Base-by-base conservation (phyloP, 2,797 vertebrate genomes). In the Emydoidea blandingii region DNA sequence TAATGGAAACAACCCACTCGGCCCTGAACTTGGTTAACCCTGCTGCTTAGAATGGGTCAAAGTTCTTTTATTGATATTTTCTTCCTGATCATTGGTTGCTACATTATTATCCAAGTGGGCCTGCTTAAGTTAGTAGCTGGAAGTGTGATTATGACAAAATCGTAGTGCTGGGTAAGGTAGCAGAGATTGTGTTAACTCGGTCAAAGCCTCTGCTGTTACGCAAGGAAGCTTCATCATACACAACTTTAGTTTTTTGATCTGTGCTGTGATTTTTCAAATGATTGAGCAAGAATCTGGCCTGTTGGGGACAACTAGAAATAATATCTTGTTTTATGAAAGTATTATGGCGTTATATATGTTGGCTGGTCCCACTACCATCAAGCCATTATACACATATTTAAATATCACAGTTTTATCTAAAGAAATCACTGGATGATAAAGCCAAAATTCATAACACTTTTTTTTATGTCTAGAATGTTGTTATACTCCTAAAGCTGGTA, bases 61-160 rank as follows among this genome's bases (percentile, higher is more conserved):
- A 62, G 27, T 31, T 62, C 34, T n/a, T n/a, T 87, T 53, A 72
- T 86, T 14, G 62, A 2, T 81, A 89, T 21, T 86, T 89, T 91
- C 23, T 80, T 37, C 80, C 41, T 93, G 92, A 84, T 49, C 83
- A 80, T 59, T 44, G 10, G 78, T 72, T 41, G 72, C 14, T 23
- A 25, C 37, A 44, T 41, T 74, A 23, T 3, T 81, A 74, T 47
- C 41, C 9, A 78, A 34, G 44, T 83, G 65, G 25, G 50, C n/a
- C 29, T 5, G 3, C 44, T 91, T 47, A 79, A 80, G 18, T 72
- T 90, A 29, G 72, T 80, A 50, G 94, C 85, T 80, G 23, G 50
- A 80, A 86, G 27, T 68, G 19, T 81, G 83, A 85, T 53, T 78
- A n/a, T 87, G 84, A 91, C 37, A 92, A 83, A 65, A 83, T 89